Evolutionary conservation across 2,797 vertebrate genomes (phyloP).

Genomic region (Mallotus villosus): DNA sequence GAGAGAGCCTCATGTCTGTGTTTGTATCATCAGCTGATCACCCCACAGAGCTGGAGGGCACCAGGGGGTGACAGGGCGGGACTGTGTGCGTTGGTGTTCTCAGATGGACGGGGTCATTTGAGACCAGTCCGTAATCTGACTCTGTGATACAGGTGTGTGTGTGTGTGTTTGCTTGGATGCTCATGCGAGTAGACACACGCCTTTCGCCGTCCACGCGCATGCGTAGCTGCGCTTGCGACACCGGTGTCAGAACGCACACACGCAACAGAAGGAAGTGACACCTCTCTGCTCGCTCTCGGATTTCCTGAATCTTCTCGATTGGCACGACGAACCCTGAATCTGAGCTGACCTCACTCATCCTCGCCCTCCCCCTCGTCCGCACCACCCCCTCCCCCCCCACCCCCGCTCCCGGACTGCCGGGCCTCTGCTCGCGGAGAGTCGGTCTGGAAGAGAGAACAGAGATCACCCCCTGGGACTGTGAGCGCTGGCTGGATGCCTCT

Average conservation of each 20-base stretch:
- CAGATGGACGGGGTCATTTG: constrained; percentile 60
- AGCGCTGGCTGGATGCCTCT: constrained; percentile 30
- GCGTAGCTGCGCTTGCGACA: constrained; percentile 29
- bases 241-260: constrained; percentile 30
- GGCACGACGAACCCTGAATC: constrained; percentile 46
- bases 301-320: constrained; percentile 65
- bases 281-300: constrained; percentile 54
- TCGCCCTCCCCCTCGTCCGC: constrained; percentile 12
- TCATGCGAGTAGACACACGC: constrained; percentile 1
- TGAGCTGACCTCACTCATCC: constrained; percentile 47
- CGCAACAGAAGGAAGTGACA: constrained; percentile 67
- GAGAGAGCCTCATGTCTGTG: not conserved
- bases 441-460: constrained; percentile 8
- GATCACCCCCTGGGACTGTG: constrained; percentile 32
- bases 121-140: constrained; percentile 65
- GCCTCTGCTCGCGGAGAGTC: constrained; percentile 30
- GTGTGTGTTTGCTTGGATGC: constrained; percentile 3
- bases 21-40: constrained; percentile 8
- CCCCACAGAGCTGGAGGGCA: constrained; percentile 25
- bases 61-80: constrained; percentile 45
- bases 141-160: constrained; percentile 33
- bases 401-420: not conserved
- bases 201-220: no score
- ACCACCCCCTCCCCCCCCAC: constrained; percentile 23
- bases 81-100: constrained; percentile 48